Conservation (phyloP, 2,113 vertebrate genomes). For the Embiotoca jacksoni region DNA sequence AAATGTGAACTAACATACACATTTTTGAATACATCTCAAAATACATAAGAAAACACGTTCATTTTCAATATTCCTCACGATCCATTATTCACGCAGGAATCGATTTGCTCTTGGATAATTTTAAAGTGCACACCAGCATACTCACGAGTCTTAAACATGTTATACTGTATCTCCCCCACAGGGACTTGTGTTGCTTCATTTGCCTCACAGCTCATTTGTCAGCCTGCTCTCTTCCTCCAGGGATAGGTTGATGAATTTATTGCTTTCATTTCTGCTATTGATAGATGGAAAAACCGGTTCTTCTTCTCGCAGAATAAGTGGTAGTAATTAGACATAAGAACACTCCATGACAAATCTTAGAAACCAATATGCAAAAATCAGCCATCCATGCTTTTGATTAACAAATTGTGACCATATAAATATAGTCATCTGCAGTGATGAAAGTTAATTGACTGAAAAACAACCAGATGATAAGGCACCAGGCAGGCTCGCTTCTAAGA, state of each 20-base stretch:
- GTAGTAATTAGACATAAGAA: conserved; percentile 69
- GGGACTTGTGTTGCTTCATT: conserved; percentile 53
- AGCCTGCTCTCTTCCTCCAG: conserved; percentile 49
- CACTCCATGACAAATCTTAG: conserved; percentile 69
- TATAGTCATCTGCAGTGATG: conserved; percentile 74
- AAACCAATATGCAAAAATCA: conserved; percentile 73
- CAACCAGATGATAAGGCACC: conserved; percentile 73
- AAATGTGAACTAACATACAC: background rate
- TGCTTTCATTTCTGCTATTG: conserved; percentile 60
- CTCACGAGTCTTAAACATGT: conserved; percentile 33
- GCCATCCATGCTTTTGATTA: conserved; percentile 76
- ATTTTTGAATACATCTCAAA: background rate
- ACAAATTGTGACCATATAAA: conserved; percentile 79
- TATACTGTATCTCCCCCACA: conserved; percentile 22
- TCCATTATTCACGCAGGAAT: background rate
- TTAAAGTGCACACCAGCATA: conserved; percentile 2
- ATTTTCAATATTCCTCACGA: conserved; percentile 18
- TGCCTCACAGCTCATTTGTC: conserved; percentile 59
- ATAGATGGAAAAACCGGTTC: conserved; percentile 54
- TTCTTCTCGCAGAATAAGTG: conserved; percentile 50
- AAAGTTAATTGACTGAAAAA: conserved; percentile 79
- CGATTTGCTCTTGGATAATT: conserved; percentile 17
- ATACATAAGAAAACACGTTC: background rate
- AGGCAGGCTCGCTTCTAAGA: conserved; percentile 55
- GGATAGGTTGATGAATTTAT: conserved; percentile 66